Base-by-base conservation (phyloP, 2,797 vertebrate genomes). In the Loriculus beryllinus region DNA sequence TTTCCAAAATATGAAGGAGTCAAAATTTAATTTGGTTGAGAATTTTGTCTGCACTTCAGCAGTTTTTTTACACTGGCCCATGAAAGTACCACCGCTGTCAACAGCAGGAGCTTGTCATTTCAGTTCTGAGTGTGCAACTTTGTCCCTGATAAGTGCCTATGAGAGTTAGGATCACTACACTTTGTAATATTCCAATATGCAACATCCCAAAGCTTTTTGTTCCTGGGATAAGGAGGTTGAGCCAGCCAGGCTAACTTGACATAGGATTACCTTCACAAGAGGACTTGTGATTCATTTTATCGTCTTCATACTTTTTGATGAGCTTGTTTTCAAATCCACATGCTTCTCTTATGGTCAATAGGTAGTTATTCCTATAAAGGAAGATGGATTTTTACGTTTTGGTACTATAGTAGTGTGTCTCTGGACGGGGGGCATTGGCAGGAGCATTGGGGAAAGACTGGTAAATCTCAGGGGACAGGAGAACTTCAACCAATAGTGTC, bases 1-100 rank as follows among this genome's bases (percentile, higher is more conserved):
- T 88, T 33, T 57, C 56, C 82, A 8, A 71, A 37, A 26, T 0
- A 42, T 25, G 37, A 31, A 17, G 90, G 93, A 93, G 77, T 93
- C 92, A 83, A 75, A 93, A 64, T 17, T 52, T 16, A 2, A 40
- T 91, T 95, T 90, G 82, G 18, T 81, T 93, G n/a, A 65, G 90
- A 59, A 40, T 81, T 86, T 80, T 72, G 31, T n/a, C 82, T 60
- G 54, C 69, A 83, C 49, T 45, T 37, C 10, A 79, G 52, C 45
- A 4, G 51, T 86, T 56, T n/a, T 65, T 37, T 45, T 81, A 28
- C 33, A 0, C 25, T 25, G 45, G 25, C n/a, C 25, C 9, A 12
- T 11, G 37, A 82, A 63, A 78, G 12, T 48, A 67, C 26, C 48
- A 17, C 20, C 28, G 21, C 51, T 39, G 23, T n/a, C 3, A 42